Percentiles rank a stretch among this genome's conserved stretches.
Evolutionary conservation across 92 coral and sea anemone genomes (phyloP).

Genomic region (Zoanthus solanderi): DNA sequence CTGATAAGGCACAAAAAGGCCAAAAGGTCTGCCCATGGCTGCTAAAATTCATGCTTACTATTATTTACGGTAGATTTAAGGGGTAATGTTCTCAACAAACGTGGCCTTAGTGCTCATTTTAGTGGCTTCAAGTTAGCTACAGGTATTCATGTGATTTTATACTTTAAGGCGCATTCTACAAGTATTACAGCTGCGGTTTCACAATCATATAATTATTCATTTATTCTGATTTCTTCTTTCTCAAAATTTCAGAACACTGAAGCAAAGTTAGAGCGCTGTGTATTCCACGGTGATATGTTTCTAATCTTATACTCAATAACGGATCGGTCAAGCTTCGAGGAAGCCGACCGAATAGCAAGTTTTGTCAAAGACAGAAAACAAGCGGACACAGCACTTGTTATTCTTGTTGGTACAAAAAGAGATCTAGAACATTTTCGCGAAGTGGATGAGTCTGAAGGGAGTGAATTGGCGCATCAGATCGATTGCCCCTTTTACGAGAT

Average conservation of each 20-base stretch:
- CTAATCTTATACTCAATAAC: constrained; percentile 91
- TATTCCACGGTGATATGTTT: constrained; percentile 79
- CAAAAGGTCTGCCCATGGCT: too few species aligned
- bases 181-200: too few species aligned
- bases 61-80: too few species aligned
- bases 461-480: constrained; percentile 84
- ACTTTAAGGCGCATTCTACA: too few species aligned
- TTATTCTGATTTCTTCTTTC: too few species aligned
- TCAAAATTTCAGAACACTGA: constrained; percentile 73
- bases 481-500: constrained; percentile 91
- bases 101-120: too few species aligned
- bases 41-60: neutral
- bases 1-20: too few species aligned
- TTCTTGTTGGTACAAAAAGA: constrained; percentile 84
- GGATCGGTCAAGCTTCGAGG: constrained; percentile 81
- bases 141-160: too few species aligned
- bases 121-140: too few species aligned
- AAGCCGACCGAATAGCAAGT: constrained; percentile 82
- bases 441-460: constrained; percentile 84
- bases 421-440: constrained; percentile 91
- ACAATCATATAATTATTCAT: too few species aligned
- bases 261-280: constrained; percentile 75
- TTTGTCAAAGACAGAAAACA: constrained; percentile 78
- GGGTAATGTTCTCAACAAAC: too few species aligned
- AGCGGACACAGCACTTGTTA: constrained; percentile 65